Conservation (phyloP, 2,888 invertebrate genomes). For the Netelia melanura region DNA sequence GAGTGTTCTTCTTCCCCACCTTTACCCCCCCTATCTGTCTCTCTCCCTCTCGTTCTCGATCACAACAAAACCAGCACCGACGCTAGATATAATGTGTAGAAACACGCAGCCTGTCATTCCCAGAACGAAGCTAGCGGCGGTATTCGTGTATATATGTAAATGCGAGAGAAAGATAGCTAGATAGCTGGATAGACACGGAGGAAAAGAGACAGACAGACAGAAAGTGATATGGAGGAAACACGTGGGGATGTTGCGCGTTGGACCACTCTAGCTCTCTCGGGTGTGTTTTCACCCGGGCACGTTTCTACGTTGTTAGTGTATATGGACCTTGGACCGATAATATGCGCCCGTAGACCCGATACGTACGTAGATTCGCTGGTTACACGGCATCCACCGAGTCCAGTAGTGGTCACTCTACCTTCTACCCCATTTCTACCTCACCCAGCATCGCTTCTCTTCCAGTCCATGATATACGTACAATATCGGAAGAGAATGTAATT, state of each 20-base stretch:
- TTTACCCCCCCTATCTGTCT: background rate
- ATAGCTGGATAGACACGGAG: background rate
- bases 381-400: background rate
- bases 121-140: conserved; percentile 73
- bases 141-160: conserved; percentile 36
- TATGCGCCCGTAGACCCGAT: conserved; percentile 19
- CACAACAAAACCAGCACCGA: conserved; percentile 17
- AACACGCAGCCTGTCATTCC: conserved; percentile 70
- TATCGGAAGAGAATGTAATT: conserved; percentile 34
- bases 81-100: conserved; percentile 50
- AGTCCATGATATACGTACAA: background rate
- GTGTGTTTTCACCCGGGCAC: conserved; percentile 25
- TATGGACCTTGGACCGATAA: background rate
- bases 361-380: conserved; percentile 5
- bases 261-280: conserved; percentile 33
- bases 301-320: background rate
- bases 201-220: background rate
- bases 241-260: background rate
- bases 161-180: background rate
- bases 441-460: background rate
- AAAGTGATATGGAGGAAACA: background rate
- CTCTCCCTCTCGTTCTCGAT: background rate
- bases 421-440: background rate
- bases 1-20: background rate
- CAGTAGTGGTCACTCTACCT: background rate